A percentile compares a stretch with the other conserved stretches of the same genome.
Evolutionary conservation across 1,140 invertebrate species (phyloP).

Genomic region (Philaenus spumarius): DNA sequence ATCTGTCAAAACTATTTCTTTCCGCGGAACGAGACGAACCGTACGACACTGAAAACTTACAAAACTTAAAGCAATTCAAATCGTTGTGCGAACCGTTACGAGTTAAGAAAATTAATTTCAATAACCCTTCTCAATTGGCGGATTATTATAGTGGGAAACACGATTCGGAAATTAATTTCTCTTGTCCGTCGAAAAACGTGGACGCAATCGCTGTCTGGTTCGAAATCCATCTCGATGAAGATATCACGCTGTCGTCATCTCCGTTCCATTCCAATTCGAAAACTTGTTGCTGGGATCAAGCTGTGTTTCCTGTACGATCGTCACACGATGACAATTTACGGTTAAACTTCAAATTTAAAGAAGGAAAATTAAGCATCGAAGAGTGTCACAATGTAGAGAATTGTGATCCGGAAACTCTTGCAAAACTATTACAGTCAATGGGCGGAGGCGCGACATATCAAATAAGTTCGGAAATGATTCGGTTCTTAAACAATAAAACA

Average conservation of each 20-base stretch:
- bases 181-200: slow-evolving; percentile 41
- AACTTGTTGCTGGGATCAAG: slow-evolving; percentile 66
- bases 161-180: slow-evolving; percentile 1
- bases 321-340: slow-evolving; percentile 26
- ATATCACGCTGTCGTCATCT: slow-evolving; percentile 49
- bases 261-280: slow-evolving; percentile 22
- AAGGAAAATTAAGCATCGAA: slow-evolving; percentile 6
- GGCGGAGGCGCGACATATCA: background rate
- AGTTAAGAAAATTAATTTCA: slow-evolving; percentile 58
- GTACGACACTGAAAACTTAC: slow-evolving; percentile 62
- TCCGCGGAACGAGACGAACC: slow-evolving; percentile 38
- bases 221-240: slow-evolving; percentile 59
- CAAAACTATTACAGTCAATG: background rate
- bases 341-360: slow-evolving; percentile 32
- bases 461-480: slow-evolving; percentile 1
- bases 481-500: slow-evolving; percentile 45
- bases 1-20: slow-evolving; percentile 2
- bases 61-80: slow-evolving; percentile 36
- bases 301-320: slow-evolving; percentile 50
- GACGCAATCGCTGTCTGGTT: slow-evolving; percentile 66
- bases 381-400: background rate
- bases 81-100: slow-evolving; percentile 50
- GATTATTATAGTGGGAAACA: slow-evolving; percentile 25
- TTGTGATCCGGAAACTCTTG: background rate
- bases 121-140: slow-evolving; percentile 44